Evolutionary conservation across 2,797 vertebrate species (phyloP).

Genomic region (Chrysocyon brachyurus): DNA sequence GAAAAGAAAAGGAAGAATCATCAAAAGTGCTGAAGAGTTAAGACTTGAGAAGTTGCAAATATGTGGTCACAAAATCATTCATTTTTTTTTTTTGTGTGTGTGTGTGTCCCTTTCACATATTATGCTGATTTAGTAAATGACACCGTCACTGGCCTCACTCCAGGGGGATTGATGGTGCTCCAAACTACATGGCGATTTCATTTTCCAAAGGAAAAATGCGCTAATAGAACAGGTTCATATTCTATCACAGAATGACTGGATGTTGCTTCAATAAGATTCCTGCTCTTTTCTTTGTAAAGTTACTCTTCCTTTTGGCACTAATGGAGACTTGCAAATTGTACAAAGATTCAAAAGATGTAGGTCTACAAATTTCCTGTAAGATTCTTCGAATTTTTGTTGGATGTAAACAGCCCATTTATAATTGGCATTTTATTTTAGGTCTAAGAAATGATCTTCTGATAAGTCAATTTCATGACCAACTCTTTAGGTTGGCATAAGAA

Average conservation of each 20-base stretch:
- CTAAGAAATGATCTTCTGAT: background rate
- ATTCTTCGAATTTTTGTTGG: background rate
- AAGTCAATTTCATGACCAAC: background rate
- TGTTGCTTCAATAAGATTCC: background rate
- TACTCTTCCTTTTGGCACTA: background rate
- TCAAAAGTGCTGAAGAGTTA: background rate
- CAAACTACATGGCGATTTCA: background rate
- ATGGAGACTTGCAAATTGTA: background rate
- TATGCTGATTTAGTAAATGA: background rate
- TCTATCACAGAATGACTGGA: background rate
- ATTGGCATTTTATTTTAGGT: background rate
- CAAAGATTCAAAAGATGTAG: background rate
- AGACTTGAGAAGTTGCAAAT: background rate
- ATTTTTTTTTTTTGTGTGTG: background rate
- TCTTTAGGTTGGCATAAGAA: background rate
- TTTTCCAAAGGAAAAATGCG: background rate
- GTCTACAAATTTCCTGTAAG: background rate
- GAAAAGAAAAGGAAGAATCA: slow-evolving; percentile 22
- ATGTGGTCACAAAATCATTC: background rate
- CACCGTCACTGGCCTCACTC: too few species aligned
- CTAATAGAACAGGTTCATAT: background rate
- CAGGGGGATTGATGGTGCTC: background rate
- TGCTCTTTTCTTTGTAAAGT: background rate
- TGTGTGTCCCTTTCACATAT: background rate
- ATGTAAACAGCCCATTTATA: background rate